phyloP scores from a whole-genome alignment of 2,888 invertebrate genomes.

The Melinopterus prodromus region DNA sequence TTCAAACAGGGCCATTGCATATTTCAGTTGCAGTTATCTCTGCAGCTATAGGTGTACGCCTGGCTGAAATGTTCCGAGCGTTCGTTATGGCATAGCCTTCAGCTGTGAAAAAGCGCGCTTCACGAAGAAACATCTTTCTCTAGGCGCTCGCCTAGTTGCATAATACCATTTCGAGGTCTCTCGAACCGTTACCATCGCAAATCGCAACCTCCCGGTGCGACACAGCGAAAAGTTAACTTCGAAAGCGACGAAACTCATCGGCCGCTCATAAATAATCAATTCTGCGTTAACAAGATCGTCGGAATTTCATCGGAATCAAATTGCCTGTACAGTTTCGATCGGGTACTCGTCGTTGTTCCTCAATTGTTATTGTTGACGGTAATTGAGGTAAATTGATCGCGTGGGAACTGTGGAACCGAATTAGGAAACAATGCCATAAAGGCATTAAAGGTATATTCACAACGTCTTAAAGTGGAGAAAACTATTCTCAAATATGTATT shows the following conservation, averaged over 20 bases:
- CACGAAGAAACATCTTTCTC: neutral
- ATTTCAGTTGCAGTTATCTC: neutral
- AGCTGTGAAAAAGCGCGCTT: neutral
- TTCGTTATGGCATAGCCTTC: neutral
- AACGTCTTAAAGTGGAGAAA: too few relatives aligned
- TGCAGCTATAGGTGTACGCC: neutral
- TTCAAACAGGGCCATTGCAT: neutral
- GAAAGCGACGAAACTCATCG: neutral
- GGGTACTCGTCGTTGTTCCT: neutral
- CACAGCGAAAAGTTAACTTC: neutral
- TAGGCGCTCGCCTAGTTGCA: neutral
- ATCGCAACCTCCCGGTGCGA: constrained; percentile 4
- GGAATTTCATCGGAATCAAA: constrained; percentile 4
- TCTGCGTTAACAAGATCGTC: neutral
- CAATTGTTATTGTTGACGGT: neutral
- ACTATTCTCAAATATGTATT: too few relatives aligned
- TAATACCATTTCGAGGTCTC: neutral
- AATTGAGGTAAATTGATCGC: neutral
- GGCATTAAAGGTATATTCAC: neutral
- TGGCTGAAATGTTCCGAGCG: neutral
- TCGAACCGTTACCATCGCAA: neutral
- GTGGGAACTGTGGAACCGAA: neutral
- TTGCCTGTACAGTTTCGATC: neutral
- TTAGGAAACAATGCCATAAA: neutral
- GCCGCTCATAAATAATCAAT: constrained; percentile 4